Evolutionary conservation across 2,888 invertebrate genomes (phyloP), one percentile per base, ranked within the genome.

Genomic region (Drepanosiphum platanoidis): DNA sequence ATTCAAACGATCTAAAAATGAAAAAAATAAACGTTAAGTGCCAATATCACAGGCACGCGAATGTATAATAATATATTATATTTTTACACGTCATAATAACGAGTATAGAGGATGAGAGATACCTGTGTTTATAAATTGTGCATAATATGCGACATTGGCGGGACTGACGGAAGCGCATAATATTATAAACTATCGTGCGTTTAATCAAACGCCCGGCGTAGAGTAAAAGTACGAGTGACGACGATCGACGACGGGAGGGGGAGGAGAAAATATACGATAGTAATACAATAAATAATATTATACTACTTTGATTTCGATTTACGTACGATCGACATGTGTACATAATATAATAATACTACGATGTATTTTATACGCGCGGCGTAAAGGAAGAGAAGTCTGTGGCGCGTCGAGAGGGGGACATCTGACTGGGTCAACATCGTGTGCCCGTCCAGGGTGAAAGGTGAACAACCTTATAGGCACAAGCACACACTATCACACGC

Each of bases 381-480:
- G 13, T 34, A 68, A n/a, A 52, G 46, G 13, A 78, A 66, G 46
- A 79, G 36, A 79, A 68, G 77, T 77, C 30, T n/a, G 80, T 22
- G 18, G 36, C 13, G 30, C 15, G 42, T 18, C 36, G 58, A 34
- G n/a, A 30, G 32, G 79, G 80, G 68, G 46, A 70, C n/a, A 18
- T 70, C 80, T 80, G 80, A 80, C 80, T 80, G 80, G 80, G 80
- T 80, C 80, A 80, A 80, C 80, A 80, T 80, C 80, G 80, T 79
- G 68, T 79, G 79, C 66, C 79, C 66, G 79, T 80, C 68, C 68
- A 80, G 80, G 80, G 80, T 80, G 80, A 80, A 80, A 80, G 80
- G 80, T 80, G 68, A 80, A 80, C 80, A 36, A 80, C 80, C 80
- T 80, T 34, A 75, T 75, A 52, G 52, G 22, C 32, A 34, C 27